Conservation (phyloP, 2,888 invertebrate species). For the Hoplodrina ambigua region DNA sequence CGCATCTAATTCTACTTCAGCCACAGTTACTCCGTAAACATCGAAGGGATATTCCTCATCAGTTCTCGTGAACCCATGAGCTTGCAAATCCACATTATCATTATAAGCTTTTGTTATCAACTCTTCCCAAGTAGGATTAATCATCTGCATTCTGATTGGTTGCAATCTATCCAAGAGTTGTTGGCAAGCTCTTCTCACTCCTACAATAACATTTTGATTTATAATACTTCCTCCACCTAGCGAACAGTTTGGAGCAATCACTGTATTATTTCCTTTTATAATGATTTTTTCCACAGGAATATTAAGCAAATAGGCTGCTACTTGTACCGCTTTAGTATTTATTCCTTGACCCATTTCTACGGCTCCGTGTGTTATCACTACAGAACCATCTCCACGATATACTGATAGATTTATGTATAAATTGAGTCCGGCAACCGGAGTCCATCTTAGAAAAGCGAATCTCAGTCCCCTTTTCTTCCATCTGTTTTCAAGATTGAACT, state of each 20-base stretch:
- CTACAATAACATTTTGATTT: constrained; percentile 81
- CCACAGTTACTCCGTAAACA: constrained; percentile 49
- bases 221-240: constrained; percentile 55
- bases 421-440: constrained; percentile 73
- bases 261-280: constrained; percentile 58
- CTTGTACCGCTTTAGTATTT: constrained; percentile 94
- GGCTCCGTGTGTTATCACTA: constrained; percentile 92
- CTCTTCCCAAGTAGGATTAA: constrained; percentile 89
- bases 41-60: constrained; percentile 38
- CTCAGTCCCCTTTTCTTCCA: constrained; percentile 93
- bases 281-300: constrained; percentile 56
- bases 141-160: constrained; percentile 85
- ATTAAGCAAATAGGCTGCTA: constrained; percentile 69
- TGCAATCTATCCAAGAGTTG: constrained; percentile 70
- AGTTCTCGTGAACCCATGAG: constrained; percentile 92
- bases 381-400: constrained; percentile 92
- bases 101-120: constrained; percentile 89
- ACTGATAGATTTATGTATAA: constrained; percentile 90
- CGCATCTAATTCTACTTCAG: constrained; percentile 74
- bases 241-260: constrained; percentile 52
- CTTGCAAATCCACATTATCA: constrained; percentile 89
- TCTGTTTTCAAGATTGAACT: constrained; percentile 91
- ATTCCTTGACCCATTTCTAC: constrained; percentile 94
- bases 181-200: constrained; percentile 68
- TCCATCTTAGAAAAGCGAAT: constrained; percentile 91